Evolutionary conservation across 2,113 vertebrate genomes (phyloP).

Genomic region (Butorides virescens): DNA sequence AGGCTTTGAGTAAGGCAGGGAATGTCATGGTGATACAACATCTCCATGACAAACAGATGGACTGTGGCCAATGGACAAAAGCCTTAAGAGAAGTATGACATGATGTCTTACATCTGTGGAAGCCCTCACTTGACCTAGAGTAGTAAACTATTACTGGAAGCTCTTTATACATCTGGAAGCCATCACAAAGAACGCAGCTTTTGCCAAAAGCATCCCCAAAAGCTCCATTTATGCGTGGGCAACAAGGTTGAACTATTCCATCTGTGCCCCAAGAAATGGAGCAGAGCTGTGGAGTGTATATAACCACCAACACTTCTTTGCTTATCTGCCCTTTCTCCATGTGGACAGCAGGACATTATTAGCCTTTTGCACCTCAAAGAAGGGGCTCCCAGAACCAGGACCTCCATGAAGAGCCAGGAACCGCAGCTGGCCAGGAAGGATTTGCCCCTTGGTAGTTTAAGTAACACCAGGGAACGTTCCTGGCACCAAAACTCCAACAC

Average conservation of each 20-base stretch:
- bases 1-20: not conserved
- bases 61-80: not conserved
- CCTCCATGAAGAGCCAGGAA: not conserved
- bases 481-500: not conserved
- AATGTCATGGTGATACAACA: not conserved
- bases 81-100: not conserved
- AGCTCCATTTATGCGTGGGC: not conserved
- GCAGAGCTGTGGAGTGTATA: rapidly evolving
- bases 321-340: not conserved
- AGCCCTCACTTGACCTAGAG: not conserved
- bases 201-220: not conserved
- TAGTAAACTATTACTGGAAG: not conserved
- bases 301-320: not conserved
- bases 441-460: not conserved
- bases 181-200: not conserved
- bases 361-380: not conserved
- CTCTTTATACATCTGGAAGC: not conserved
- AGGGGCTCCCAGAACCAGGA: not conserved
- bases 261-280: not conserved
- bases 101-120: not conserved
- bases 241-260: not conserved
- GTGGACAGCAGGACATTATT: not conserved
- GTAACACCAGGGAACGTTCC: not conserved
- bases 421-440: not conserved
- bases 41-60: not conserved